Evolutionary conservation across 1,140 invertebrate species (phyloP).

Genomic region (Pseudachorutes palmiensis): DNA sequence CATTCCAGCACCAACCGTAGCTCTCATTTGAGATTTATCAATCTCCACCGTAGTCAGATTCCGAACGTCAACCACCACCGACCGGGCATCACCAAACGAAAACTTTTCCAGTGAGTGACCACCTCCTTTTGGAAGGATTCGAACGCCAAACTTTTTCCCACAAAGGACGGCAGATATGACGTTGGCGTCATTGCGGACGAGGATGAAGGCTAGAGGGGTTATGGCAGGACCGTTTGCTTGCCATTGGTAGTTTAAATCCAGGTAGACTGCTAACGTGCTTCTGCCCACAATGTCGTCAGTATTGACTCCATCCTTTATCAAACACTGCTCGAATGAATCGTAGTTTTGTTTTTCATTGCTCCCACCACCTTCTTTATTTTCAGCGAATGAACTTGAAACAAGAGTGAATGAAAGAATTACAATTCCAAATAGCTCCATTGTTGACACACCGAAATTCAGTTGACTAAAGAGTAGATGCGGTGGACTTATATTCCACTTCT

Average conservation of each 20-base stretch:
- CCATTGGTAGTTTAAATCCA: background rate
- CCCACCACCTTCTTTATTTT: no score
- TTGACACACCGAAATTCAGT: no score
- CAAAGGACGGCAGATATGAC: background rate
- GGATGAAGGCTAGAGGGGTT: background rate
- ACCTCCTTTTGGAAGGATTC: background rate
- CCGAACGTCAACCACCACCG: background rate
- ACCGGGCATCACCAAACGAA: background rate
- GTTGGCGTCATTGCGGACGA: background rate
- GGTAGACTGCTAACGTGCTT: no score
- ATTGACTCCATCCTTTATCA: no score
- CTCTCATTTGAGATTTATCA: background rate
- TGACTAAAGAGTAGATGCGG: no score
- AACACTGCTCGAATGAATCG: no score
- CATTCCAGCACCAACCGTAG: background rate
- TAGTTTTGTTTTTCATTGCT: no score
- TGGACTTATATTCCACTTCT: no score
- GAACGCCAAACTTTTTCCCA: background rate
- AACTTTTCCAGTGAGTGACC: constrained; percentile 8
- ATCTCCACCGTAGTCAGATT: background rate
- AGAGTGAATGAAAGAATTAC: no score
- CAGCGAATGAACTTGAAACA: no score
- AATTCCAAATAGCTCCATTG: no score
- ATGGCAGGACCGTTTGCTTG: background rate
- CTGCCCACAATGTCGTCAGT: no score